Conservation (phyloP, 1,140 invertebrate genomes). For the Pseudoatta argentina region DNA sequence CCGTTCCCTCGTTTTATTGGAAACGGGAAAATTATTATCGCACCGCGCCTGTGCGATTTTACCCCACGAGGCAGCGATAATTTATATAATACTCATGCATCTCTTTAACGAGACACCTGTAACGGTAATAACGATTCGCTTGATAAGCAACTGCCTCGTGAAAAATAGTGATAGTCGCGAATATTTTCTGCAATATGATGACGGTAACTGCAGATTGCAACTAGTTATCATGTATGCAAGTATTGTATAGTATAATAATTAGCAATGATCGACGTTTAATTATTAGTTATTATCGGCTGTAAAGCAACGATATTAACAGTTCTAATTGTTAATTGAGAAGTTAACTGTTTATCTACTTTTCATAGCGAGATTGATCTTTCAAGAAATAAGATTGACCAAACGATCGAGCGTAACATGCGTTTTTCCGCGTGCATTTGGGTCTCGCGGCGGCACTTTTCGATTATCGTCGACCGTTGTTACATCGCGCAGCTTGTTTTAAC, state of each 20-base stretch:
- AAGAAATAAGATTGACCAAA: background rate
- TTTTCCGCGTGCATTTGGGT: background rate
- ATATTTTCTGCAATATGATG: conserved; percentile 44
- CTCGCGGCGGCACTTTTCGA: conserved; percentile 3
- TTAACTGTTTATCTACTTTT: background rate
- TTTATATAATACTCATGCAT: conserved; percentile 53
- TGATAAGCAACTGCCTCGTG: conserved; percentile 25
- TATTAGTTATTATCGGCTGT: background rate
- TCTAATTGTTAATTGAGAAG: background rate
- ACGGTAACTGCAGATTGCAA: background rate
- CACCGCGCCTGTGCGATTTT: conserved; percentile 10
- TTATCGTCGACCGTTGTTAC: background rate
- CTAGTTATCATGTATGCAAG: background rate
- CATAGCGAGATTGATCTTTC: background rate
- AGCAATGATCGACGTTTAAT: conserved; percentile 11
- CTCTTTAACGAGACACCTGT: conserved; percentile 25
- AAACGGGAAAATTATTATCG: conserved; percentile 51
- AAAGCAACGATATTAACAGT: background rate
- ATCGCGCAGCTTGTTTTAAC: conserved; percentile 31
- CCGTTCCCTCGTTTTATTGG: conserved; percentile 17
- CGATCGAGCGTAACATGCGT: background rate
- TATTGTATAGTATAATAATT: background rate
- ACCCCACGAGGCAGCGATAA: conserved; percentile 21
- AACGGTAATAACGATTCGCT: conserved; percentile 41
- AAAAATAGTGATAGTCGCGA: conserved; percentile 58